Evolutionary conservation across 92 coral and sea anemone species (phyloP).

Genomic region (Phenganax subtilis): DNA sequence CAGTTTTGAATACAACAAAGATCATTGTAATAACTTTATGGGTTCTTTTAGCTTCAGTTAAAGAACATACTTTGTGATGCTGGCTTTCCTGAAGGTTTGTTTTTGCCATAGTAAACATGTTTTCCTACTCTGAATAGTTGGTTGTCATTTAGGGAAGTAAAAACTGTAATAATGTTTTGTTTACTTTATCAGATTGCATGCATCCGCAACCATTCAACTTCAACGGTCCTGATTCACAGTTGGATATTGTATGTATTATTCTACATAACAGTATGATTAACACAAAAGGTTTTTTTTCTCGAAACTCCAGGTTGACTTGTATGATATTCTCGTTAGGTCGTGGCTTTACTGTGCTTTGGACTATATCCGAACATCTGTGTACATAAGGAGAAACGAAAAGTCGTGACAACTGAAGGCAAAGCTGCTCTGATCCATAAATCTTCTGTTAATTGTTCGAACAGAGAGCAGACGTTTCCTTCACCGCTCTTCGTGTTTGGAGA

Average conservation of each 20-base stretch:
- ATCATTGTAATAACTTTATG: background rate
- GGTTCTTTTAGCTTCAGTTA: constrained; percentile 67
- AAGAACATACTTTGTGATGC: constrained; percentile 87
- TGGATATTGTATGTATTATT: constrained; percentile 70
- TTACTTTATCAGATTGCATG: constrained; percentile 74
- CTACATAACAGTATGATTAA: background rate
- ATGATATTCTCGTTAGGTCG: constrained; percentile 53
- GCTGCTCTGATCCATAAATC: constrained; percentile 98
- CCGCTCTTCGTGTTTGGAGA: constrained; percentile 98
- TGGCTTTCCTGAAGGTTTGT: constrained; percentile 93
- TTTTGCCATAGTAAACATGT: background rate
- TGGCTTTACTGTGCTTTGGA: constrained; percentile 86
- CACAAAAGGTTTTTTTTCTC: background rate
- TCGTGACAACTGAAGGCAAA: constrained; percentile 91
- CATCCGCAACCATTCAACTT: constrained; percentile 98
- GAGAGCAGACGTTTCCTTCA: constrained; percentile 93
- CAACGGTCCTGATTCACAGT: constrained; percentile 95
- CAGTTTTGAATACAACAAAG: too few relatives aligned
- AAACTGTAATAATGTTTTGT: background rate
- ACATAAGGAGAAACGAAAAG: constrained; percentile 93
- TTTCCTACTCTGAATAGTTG: background rate
- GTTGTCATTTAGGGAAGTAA: background rate
- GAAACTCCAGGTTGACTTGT: background rate
- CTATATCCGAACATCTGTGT: constrained; percentile 95
- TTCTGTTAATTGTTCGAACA: constrained; percentile 88